A percentile compares a stretch with the other conserved stretches of the same genome.
Conservation (phyloP, 2,113 vertebrate genomes). For the Dipodomys stephensi region DNA sequence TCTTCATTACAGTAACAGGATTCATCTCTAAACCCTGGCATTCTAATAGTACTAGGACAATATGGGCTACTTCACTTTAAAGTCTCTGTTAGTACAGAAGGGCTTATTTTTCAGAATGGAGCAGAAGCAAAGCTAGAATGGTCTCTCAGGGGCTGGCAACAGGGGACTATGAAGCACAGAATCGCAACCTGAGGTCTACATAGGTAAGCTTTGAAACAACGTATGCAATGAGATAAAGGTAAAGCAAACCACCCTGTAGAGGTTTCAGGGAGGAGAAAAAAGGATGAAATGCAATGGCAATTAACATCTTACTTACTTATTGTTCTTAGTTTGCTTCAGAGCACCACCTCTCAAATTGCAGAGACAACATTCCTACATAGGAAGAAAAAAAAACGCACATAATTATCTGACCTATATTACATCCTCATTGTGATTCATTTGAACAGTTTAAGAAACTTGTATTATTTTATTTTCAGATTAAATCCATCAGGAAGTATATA, state of each 20-base stretch:
- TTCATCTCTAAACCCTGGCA: conserved; percentile 9
- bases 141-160: no score
- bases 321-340: conserved; percentile 94
- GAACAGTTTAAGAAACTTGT: background rate
- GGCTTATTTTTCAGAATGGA: background rate
- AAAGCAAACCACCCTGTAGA: background rate
- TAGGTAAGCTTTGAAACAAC: background rate
- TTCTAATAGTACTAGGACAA: background rate
- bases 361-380: conserved; percentile 94
- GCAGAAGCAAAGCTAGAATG: background rate
- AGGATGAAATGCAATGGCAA: background rate
- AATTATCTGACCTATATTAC: conserved; percentile 8
- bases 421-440: background rate
- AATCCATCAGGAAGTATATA: conserved; percentile 11
- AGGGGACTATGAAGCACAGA: background rate
- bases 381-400: conserved; percentile 28
- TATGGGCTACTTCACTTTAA: background rate
- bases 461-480: conserved; percentile 35
- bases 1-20: background rate
- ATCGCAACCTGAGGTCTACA: background rate
- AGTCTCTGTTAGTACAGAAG: background rate
- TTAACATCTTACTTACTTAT: conserved; percentile 90
- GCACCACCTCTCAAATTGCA: conserved; percentile 98
- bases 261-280: background rate
- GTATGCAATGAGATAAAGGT: background rate